phyloP scores from a whole-genome alignment of 2,888 invertebrate species.

The Andrena bicolor region DNA sequence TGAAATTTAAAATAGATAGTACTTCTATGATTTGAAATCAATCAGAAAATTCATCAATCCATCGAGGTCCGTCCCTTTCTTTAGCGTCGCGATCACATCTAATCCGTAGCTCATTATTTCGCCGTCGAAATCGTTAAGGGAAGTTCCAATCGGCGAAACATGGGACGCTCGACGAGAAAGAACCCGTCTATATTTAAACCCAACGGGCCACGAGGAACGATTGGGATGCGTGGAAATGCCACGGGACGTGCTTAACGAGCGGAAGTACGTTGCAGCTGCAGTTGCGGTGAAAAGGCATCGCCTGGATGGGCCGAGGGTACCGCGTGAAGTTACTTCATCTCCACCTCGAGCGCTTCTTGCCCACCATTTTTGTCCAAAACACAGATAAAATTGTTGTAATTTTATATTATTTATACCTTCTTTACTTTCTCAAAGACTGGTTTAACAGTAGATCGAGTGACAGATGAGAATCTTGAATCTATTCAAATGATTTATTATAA shows the following conservation, averaged over 20 bases:
- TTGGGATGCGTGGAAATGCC: constrained; percentile 74
- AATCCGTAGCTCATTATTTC: constrained; percentile 17
- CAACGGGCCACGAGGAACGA: constrained; percentile 59
- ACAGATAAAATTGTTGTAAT: neutral
- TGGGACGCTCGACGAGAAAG: constrained; percentile 44
- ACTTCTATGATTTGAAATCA: too few relatives aligned
- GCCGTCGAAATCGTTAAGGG: constrained; percentile 36
- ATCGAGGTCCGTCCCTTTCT: neutral
- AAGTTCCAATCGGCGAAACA: constrained; percentile 49
- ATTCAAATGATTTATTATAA: too few relatives aligned
- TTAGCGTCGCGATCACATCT: neutral
- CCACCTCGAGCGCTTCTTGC: neutral
- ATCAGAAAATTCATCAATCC: too few relatives aligned
- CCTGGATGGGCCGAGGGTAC: constrained; percentile 5
- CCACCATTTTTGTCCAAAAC: neutral
- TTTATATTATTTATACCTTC: neutral
- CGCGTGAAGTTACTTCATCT: constrained; percentile 20
- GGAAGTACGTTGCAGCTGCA: constrained; percentile 75
- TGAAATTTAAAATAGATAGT: too few relatives aligned
- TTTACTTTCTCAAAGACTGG: neutral
- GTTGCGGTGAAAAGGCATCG: constrained; percentile 55
- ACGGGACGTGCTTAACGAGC: constrained; percentile 75
- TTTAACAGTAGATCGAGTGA: neutral
- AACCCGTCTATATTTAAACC: constrained; percentile 71
- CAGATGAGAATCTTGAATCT: neutral